Evolutionary conservation across 2,113 vertebrate genomes (phyloP), one percentile per base, ranked within the genome.

Genomic region (Chaenogobius annularis): DNA sequence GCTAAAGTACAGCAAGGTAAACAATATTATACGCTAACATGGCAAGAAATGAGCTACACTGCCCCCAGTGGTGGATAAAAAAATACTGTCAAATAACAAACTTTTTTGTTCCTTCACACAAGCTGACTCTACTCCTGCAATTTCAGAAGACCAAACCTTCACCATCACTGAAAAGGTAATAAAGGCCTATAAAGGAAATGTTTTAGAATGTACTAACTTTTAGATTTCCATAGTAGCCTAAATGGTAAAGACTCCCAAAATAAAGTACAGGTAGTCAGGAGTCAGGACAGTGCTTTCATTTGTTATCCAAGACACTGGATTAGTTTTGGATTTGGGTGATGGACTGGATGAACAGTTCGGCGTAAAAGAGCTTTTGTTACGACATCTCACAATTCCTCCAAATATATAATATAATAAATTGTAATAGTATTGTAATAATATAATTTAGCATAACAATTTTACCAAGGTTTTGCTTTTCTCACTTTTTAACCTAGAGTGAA

Each of bases 1-100:
- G 15, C 56, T 7, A 91, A 72, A 81, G 9, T 75, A 8, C 77
- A 78, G 72, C 76, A 79, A 74, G 88, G 90, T 90, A 80, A 66
- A 17, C 11, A 23, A 17, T 58, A 43, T 14, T 0, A 66, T 69
- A 64, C 43, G 50, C 69, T 1, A 22, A 10, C 46, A 23, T 64
- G 61, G 17, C 13, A 15, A 12, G n/a, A 40, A 64, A 2, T 13
- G 40, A 10, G 43, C 20, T 9, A 47, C 43, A 47, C n/a, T 26
- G 64, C 64, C 64, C 43, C 62, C 43, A 66, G 40, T 15, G 64
- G 44, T 3, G 17, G 14, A 61, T 59, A 14, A 10, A 10, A 1
- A 31, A 2, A 31, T 31, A 43, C 35, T n/a, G 35, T 43, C 9
- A 37, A 35, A 31, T 37, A 37, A 62, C 31, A n/a, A 3, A 52